These are phyloP conservation scores for Schizotus pectinicornis DNA, from an alignment of 2,888 invertebrate species.

Conservation along the genomic window DNA sequence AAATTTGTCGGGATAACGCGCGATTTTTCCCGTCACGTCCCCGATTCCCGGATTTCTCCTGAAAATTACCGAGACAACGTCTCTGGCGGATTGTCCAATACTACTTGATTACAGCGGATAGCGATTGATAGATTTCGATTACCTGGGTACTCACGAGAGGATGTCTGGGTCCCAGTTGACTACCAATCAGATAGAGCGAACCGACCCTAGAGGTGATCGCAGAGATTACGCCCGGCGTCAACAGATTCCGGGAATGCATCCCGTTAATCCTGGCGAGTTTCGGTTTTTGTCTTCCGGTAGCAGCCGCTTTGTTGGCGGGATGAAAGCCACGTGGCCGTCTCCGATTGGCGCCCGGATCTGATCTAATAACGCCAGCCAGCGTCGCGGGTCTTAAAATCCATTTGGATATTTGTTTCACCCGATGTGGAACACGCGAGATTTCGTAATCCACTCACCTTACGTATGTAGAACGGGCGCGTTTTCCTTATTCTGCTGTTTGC, in stretches of 20 bases:
- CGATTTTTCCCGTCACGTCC: neutral
- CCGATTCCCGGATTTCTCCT: neutral
- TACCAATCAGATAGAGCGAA: constrained; percentile 9
- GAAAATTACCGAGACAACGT: constrained; percentile 1
- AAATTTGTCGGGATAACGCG: constrained; percentile 3
- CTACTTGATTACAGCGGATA: constrained; percentile 10
- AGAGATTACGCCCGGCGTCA: constrained; percentile 19
- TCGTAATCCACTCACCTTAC: constrained; percentile 1
- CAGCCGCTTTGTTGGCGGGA: neutral
- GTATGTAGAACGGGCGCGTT: neutral
- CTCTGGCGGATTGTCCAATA: neutral
- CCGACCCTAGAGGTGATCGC: constrained; percentile 12
- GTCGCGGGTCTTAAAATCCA: neutral
- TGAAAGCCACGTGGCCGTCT: too few relatives aligned
- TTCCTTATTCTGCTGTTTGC: neutral
- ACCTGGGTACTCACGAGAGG: constrained; percentile 17
- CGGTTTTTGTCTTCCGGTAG: neutral
- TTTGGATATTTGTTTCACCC: constrained; percentile 1
- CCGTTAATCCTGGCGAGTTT: too few relatives aligned
- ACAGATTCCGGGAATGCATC: constrained; percentile 20
- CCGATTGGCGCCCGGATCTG: neutral
- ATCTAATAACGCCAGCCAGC: neutral
- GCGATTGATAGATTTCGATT: constrained; percentile 25
- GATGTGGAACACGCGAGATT: neutral
- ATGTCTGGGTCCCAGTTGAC: constrained; percentile 2